These are phyloP conservation scores for Burhinus oedicnemus DNA, from an alignment of 2,113 vertebrate genomes.

Conservation along the genomic window DNA sequence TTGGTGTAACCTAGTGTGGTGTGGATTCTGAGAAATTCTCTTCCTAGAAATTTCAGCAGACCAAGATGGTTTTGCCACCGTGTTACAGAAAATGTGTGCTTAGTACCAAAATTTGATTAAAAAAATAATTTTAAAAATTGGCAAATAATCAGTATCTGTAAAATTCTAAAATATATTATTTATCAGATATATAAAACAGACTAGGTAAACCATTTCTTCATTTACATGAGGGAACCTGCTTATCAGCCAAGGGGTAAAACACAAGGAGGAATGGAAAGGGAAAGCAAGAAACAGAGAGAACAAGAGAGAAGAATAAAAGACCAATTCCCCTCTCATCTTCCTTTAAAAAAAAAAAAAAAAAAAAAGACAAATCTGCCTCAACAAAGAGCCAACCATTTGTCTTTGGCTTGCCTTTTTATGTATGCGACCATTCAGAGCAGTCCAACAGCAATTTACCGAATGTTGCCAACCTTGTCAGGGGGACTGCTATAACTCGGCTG, in stretches of 20 bases:
- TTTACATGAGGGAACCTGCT: not conserved
- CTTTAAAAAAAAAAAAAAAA: not conserved
- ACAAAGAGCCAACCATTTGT: not conserved
- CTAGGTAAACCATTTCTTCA: not conserved
- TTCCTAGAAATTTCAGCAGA: constrained; percentile 25
- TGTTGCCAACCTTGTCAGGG: too few species aligned
- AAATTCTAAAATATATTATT: not conserved
- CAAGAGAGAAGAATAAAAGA: not conserved
- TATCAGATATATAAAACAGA: not conserved
- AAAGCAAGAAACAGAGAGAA: not conserved
- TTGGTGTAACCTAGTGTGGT: not conserved
- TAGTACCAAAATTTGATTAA: not conserved
- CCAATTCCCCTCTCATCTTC: not conserved
- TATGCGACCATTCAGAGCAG: not conserved
- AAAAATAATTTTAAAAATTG: not conserved
- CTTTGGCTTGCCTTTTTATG: not conserved
- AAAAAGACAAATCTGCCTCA: not conserved
- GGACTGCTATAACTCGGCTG: not conserved
- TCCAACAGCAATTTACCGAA: not conserved
- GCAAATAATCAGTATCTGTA: not conserved
- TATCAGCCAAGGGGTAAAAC: not conserved
- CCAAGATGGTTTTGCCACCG: not conserved
- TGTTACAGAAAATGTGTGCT: not conserved
- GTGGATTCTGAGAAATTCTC: not conserved
- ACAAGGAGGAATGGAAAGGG: not conserved